These are phyloP conservation scores for Balaenoptera acutorostrata DNA, from an alignment of 2,113 vertebrate species.

Conservation along the genomic window DNA sequence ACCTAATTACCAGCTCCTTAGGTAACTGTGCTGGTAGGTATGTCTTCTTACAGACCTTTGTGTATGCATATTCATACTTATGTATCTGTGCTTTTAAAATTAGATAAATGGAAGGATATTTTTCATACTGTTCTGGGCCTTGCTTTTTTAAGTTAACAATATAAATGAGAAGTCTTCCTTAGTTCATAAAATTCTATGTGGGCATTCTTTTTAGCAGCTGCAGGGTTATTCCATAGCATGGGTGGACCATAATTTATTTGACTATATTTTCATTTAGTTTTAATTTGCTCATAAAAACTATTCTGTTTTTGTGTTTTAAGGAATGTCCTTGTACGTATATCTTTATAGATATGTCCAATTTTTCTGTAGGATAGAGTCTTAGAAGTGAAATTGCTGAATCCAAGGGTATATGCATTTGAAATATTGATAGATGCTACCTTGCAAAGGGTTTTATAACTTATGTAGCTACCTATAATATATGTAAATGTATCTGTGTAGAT, in stretches of 20 bases:
- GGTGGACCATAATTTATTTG: background rate
- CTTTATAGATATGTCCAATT: background rate
- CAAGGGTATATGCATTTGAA: background rate
- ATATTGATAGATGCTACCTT: background rate
- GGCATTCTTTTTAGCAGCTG: background rate
- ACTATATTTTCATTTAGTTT: background rate
- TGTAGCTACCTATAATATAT: background rate
- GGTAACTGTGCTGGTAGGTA: background rate
- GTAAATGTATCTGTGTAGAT: background rate
- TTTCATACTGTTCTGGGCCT: background rate
- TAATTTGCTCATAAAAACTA: background rate
- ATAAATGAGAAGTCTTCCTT: background rate
- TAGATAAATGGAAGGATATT: background rate
- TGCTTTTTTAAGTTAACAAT: background rate
- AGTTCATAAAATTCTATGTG: background rate
- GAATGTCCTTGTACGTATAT: background rate
- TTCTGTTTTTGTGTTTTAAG: background rate
- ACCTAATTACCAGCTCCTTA: fast-evolving
- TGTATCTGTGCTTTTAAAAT: background rate
- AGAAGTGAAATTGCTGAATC: background rate
- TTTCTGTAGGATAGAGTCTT: background rate
- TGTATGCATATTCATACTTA: background rate
- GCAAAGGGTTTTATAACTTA: background rate
- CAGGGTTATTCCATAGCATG: background rate
- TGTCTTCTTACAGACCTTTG: background rate